A percentile compares a stretch with the other conserved stretches of the same genome.
phyloP scores from a whole-genome alignment of 2,888 invertebrate genomes.

The Caenorhabditis doughertyi region DNA sequence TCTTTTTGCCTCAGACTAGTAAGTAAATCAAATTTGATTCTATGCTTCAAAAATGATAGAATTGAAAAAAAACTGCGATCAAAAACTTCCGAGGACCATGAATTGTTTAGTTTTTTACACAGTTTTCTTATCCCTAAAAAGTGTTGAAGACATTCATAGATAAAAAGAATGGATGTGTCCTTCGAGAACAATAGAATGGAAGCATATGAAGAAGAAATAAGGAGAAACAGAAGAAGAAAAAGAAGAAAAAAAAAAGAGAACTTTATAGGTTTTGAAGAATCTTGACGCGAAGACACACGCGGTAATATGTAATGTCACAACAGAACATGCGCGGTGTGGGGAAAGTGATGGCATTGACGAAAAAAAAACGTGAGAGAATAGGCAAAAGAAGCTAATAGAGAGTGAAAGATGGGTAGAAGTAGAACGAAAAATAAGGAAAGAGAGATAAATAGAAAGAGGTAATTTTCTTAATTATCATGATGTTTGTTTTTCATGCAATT shows the following conservation, averaged over 20 bases:
- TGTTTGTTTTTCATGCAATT: constrained; percentile 11
- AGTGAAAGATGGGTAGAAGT: constrained; percentile 28
- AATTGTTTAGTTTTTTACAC: constrained; percentile 24
- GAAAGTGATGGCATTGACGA: constrained; percentile 58
- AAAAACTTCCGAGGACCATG: not conserved
- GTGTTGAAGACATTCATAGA: constrained; percentile 13
- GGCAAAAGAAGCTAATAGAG: constrained; percentile 31
- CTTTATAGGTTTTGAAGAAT: constrained; percentile 52
- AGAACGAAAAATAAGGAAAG: constrained; percentile 1
- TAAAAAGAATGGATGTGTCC: constrained; percentile 28
- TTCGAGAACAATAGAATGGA: constrained; percentile 26
- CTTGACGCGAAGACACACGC: constrained; percentile 45
- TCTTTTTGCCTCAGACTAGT: constrained; percentile 7
- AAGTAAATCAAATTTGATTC: constrained; percentile 39
- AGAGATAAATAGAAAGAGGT: not conserved
- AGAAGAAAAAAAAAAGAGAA: constrained; percentile 32
- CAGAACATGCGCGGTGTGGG: constrained; percentile 47
- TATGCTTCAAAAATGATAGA: constrained; percentile 19
- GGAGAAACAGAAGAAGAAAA: constrained; percentile 2
- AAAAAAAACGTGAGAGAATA: constrained; percentile 11
- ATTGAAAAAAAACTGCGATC: constrained; percentile 17
- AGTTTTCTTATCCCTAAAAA: not conserved
- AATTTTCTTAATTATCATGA: constrained; percentile 25
- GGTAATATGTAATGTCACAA: constrained; percentile 60
- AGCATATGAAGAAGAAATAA: constrained; percentile 13